Base-by-base conservation (phyloP, 1,140 invertebrate species). In the Diplogasteroides magnus region DNA sequence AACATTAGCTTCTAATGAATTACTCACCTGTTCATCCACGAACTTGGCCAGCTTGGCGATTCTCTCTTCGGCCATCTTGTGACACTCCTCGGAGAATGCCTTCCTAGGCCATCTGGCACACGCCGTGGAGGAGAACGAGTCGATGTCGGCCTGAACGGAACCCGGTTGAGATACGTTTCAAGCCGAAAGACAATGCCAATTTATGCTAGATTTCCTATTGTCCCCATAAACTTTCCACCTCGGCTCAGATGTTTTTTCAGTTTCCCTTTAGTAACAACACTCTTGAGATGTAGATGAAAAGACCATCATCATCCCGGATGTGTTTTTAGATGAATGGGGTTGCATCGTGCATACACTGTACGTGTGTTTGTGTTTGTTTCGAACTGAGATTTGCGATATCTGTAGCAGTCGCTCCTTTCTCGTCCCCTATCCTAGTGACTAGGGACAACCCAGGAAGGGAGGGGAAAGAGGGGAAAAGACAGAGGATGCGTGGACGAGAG, bases 41-140 rank as follows among this genome's bases (percentile, higher is more conserved):
- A 76, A 76, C 55, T 68, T 70, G 11, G 72, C 72, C 48, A 76
- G 32, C 61, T 76, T 72, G 31, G 70, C 67, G 29, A 76, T 76
- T 61, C 71, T 76, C 56, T 74, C 67, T 67, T 76, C 75, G 25
- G 73, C 75, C 62, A 76, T 61, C 61, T 74, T 68, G 55, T 68
- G 74, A 57, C 75, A 76, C 37, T 71, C 69, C 59, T 76, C 72
- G 23, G 73, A 37, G 13, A 59, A 23, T 56, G 37, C 26, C 58
- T 66, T 48, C 58, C 74, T 71, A 1, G 61, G 25, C 32, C 74
- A 59, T 15, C 48, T 63, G 14, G 72, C 31, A 70, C 75, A 76
- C 11, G 69, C 75, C 6, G 72, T 58, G 55, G 71, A 75, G 14
- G 75, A 72, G 60, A 76, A 76, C 19, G 73, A 48, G n/a, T 68